Evolutionary conservation across 1,140 invertebrate genomes (phyloP).

Genomic region (Sminthurides bifidus): DNA sequence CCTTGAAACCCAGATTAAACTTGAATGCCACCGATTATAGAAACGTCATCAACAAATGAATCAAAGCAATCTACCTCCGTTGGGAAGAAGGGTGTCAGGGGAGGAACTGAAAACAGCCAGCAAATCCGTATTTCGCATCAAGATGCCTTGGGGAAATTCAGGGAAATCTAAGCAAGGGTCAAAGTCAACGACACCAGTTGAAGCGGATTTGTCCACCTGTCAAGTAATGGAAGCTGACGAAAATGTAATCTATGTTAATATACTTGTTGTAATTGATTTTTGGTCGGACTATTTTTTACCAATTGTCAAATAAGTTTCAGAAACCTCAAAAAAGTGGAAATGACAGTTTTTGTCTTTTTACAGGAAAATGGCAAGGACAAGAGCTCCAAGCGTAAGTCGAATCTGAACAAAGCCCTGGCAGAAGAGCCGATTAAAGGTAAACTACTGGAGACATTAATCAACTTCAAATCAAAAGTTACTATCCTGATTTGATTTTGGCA

Average conservation of each 20-base stretch:
- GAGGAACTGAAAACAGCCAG: background rate
- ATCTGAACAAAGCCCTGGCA: constrained; percentile 47
- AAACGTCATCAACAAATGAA: too few species aligned
- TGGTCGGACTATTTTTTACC: background rate
- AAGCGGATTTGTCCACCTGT: too few species aligned
- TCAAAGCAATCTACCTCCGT: too few species aligned
- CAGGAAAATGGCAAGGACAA: constrained; percentile 42
- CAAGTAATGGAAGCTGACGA: too few species aligned
- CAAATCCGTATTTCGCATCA: background rate
- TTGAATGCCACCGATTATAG: too few species aligned
- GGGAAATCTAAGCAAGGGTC: too few species aligned
- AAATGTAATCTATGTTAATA: background rate
- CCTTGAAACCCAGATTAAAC: too few species aligned
- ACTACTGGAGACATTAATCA: background rate
- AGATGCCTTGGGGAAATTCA: background rate
- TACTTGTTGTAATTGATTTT: background rate
- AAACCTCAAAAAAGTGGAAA: background rate
- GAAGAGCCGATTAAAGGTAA: constrained; percentile 41
- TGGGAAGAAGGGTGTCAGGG: too few species aligned
- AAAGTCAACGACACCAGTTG: background rate
- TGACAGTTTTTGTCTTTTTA: background rate
- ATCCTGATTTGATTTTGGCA: background rate
- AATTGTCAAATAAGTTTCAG: background rate
- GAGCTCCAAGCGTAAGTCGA: constrained; percentile 51
- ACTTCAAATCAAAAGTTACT: background rate